These are phyloP conservation scores for Pedetes capensis DNA, from an alignment of 2,113 vertebrate species.

Conservation along the genomic window DNA sequence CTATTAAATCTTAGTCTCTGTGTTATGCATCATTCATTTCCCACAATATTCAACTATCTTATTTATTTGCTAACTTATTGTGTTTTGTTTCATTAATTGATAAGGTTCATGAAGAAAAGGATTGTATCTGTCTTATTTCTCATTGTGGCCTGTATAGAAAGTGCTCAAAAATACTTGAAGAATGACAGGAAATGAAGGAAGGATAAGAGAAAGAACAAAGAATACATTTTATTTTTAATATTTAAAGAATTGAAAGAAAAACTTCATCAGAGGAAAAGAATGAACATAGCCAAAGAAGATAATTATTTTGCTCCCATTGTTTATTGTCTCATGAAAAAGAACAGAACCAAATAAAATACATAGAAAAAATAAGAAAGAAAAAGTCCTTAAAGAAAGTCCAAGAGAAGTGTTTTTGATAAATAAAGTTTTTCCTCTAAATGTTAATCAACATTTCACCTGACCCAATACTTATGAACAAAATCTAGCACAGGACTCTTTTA, in stretches of 20 bases:
- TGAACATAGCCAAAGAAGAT: not conserved
- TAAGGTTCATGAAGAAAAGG: not conserved
- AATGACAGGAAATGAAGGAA: not conserved
- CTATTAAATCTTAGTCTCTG: not conserved
- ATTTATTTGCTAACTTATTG: not conserved
- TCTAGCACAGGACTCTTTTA: not conserved
- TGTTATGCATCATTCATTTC: not conserved
- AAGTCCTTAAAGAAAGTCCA: not conserved
- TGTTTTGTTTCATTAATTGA: not conserved
- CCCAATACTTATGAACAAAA: not conserved
- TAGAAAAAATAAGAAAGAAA: not conserved
- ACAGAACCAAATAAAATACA: not conserved
- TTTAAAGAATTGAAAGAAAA: not conserved
- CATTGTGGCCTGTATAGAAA: not conserved
- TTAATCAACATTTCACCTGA: constrained; percentile 6
- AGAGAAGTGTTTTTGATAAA: not conserved
- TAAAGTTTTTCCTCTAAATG: not conserved
- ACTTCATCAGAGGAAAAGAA: not conserved
- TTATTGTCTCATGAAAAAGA: not conserved
- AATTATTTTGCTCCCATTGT: not conserved
- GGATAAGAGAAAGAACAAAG: not conserved
- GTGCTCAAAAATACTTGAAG: constrained; percentile 14
- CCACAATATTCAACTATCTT: not conserved
- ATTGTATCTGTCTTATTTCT: not conserved
- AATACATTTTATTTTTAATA: not conserved